A percentile compares a stretch with the other conserved stretches of the same genome.
Evolutionary conservation across 2,888 invertebrate species (phyloP).

Genomic region (Tuta absoluta): DNA sequence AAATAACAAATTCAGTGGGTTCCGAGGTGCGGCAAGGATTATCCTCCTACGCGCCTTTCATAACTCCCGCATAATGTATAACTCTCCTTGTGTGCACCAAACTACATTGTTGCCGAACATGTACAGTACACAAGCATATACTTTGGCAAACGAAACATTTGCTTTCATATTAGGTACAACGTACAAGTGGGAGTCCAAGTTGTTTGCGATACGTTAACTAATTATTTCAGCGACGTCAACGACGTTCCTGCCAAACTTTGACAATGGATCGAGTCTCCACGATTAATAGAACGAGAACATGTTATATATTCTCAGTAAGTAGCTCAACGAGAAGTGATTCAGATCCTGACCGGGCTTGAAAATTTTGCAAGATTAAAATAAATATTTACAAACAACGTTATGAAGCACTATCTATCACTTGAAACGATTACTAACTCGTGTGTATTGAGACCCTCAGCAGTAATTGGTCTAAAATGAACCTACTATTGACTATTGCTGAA

Average conservation of each 20-base stretch:
- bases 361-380: too few relatives aligned
- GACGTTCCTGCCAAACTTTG: conserved; percentile 9
- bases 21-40: conserved; percentile 46
- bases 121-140: conserved; percentile 14
- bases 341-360: too few relatives aligned
- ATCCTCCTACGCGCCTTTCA: conserved; percentile 52
- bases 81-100: conserved; percentile 34
- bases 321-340: not conserved
- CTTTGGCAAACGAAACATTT: conserved; percentile 26
- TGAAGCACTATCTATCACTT: too few relatives aligned
- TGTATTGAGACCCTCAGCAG: too few relatives aligned
- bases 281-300: not conserved
- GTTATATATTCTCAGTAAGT: not conserved
- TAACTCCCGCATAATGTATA: conserved; percentile 46
- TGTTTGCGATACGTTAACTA: conserved; percentile 19
- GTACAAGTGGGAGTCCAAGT: conserved; percentile 8
- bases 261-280: not conserved
- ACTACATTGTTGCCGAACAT: conserved; percentile 11
- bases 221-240: conserved; percentile 16
- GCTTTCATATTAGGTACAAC: conserved; percentile 22
- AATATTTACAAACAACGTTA: too few relatives aligned
- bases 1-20: conserved; percentile 53
- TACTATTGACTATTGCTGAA: too few relatives aligned
- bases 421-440: too few relatives aligned
- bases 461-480: too few relatives aligned